phyloP scores from a whole-genome alignment of 2,797 vertebrate genomes.

The Agapornis canus region DNA sequence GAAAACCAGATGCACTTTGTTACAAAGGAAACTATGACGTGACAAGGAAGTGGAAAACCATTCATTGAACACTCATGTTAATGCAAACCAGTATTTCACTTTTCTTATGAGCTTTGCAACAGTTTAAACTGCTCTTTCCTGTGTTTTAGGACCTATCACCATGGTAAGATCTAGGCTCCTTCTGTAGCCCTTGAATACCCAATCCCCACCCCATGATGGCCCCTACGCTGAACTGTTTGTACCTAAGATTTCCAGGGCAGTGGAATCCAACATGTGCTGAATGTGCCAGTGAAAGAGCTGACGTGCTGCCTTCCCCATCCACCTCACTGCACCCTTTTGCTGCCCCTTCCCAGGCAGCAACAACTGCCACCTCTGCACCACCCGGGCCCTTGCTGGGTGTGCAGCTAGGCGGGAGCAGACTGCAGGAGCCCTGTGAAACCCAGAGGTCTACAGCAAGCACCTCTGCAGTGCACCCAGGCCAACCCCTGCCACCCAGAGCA shows the following conservation, averaged over 20 bases:
- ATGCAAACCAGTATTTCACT: accelerated
- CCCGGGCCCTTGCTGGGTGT: neutral
- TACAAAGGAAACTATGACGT: neutral
- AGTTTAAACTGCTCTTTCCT: neutral
- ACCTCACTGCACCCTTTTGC: neutral
- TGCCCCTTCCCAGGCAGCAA: neutral
- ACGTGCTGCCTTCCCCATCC: neutral
- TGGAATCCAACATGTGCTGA: accelerated
- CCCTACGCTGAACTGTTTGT: neutral
- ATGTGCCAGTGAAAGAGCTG: neutral
- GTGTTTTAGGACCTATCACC: neutral
- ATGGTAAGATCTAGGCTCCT: accelerated
- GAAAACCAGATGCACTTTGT: neutral
- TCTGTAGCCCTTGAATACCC: neutral
- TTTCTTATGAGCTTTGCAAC: neutral
- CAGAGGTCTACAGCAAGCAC: neutral
- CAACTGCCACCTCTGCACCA: accelerated
- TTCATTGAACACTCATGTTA: accelerated
- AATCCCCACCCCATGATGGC: neutral
- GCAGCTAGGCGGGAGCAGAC: accelerated
- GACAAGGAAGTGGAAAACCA: neutral
- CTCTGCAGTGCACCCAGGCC: neutral
- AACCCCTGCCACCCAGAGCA: neutral
- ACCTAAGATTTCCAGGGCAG: neutral
- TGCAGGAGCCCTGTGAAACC: accelerated